Evolutionary conservation across 2,888 invertebrate genomes (phyloP).

Genomic region (Drosophila flavopinicola): DNA sequence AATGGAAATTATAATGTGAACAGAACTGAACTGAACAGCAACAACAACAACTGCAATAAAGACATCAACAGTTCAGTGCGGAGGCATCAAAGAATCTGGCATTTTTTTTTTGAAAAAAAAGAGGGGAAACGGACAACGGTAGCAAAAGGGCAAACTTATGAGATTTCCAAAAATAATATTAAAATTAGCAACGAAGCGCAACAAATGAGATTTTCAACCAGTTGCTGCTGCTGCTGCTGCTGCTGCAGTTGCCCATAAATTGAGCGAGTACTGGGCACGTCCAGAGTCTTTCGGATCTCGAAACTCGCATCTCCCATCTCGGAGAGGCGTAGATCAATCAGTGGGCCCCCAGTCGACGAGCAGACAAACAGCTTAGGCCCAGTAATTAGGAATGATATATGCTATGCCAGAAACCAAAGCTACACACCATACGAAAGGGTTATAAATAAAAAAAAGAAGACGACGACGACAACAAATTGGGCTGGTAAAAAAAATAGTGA

Average conservation of each 20-base stretch:
- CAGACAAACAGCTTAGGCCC: slow-evolving; percentile 68
- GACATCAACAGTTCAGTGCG: slow-evolving; percentile 79
- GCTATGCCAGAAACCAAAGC: slow-evolving; percentile 40
- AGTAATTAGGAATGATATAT: slow-evolving; percentile 78
- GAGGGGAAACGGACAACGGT: slow-evolving; percentile 14
- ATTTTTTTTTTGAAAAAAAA: too few species aligned
- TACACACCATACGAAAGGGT: slow-evolving; percentile 56
- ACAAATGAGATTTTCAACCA: slow-evolving; percentile 69
- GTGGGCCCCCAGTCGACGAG: slow-evolving; percentile 22
- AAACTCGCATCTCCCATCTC: too few species aligned
- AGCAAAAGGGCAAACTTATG: slow-evolving; percentile 64
- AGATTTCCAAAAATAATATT: slow-evolving; percentile 80
- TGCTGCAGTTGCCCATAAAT: slow-evolving; percentile 27
- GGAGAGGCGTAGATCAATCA: slow-evolving; percentile 60
- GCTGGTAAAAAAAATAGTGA: slow-evolving; percentile 34
- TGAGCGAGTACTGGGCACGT: slow-evolving; percentile 37
- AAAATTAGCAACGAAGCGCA: slow-evolving; percentile 79
- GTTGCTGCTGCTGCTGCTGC: slow-evolving; percentile 30
- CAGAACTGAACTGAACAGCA: slow-evolving; percentile 19
- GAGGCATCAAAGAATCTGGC: slow-evolving; percentile 60
- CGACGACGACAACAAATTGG: slow-evolving; percentile 33
- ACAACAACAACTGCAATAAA: slow-evolving; percentile 67
- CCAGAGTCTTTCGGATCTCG: slow-evolving; percentile 33
- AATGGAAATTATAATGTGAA: slow-evolving; percentile 72
- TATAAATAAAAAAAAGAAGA: slow-evolving; percentile 58